Base-by-base conservation (phyloP, 1,140 invertebrate genomes). In the Nymphalis io region DNA sequence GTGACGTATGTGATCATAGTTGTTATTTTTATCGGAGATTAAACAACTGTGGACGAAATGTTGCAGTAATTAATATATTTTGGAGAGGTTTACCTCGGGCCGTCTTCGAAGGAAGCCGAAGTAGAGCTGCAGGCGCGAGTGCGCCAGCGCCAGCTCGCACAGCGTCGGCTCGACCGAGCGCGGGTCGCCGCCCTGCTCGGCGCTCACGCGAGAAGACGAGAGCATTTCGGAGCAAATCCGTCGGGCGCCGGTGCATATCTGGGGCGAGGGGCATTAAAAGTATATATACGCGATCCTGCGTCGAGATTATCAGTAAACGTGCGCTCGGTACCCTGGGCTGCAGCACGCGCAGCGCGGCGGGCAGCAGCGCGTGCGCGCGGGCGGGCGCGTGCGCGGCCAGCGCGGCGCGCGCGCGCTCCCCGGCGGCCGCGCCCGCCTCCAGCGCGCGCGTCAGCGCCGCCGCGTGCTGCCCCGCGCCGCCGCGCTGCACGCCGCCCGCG, bases 61-160 rank as follows among this genome's bases (percentile, higher is more conserved):
- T 8, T 1, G 27, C 6, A 33, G 1, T 8, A 1, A 33, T 27
- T 33, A 8, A 33, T 4, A 8, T 33, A 0, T 33, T 4, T 33
- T 8, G 27, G 27, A 8, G 27, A 8, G 6, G 27, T 8, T 5
- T 89, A 96, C 97, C 78, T 93, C 93, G 15, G 97, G 91, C 82
- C 97, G 93, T 72, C 97, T 93, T 27, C 94, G 93, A 63, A 99
- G 93, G 93, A 99, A 99, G 72, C 95, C 93, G 69, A 98, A 95
- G 87, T 99, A 99, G 0, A 99, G 92, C 87, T 98, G 97, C 39
- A 96, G 94, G 71, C 98, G 93, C 1, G 97, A 95, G 92, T 98
- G 98, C 87, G 99, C 95, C 18, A 99, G 92, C 0, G 98, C 98
- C 57, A 99, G 94, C 92, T 99, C 98, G 16, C 95, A 95, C 51